These are phyloP conservation scores for Papilio machaon DNA, from an alignment of 1,140 invertebrate genomes.

Conservation along the genomic window DNA sequence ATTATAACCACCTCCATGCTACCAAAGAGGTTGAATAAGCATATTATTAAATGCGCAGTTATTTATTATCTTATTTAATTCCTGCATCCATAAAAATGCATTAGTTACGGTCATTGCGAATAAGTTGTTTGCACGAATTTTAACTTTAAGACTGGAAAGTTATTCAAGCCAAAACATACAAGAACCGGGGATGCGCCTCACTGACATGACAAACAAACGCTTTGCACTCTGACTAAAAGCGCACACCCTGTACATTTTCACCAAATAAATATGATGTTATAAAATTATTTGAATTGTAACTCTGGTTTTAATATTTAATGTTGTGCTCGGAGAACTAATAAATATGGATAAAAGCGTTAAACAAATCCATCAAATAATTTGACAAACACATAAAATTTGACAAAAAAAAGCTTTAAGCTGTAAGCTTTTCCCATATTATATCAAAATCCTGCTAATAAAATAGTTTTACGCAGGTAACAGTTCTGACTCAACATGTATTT, in stretches of 20 bases:
- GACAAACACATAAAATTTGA: not conserved
- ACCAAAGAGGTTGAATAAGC: not conserved
- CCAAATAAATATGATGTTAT: not conserved
- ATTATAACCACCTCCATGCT: not conserved
- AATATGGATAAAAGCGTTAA: too few species aligned
- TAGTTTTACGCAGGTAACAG: not conserved
- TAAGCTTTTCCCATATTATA: too few species aligned
- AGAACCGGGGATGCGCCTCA: constrained; percentile 30
- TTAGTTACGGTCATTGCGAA: not conserved
- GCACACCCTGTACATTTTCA: not conserved
- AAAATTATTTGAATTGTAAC: too few species aligned
- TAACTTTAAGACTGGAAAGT: constrained; percentile 7
- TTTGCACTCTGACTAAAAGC: constrained; percentile 3
- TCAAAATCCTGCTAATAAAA: too few species aligned
- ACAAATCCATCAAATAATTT: too few species aligned
- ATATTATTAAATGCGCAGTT: not conserved
- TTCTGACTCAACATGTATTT: not conserved
- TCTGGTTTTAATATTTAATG: too few species aligned
- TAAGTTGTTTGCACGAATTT: constrained; percentile 2
- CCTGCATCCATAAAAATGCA: not conserved
- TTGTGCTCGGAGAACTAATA: too few species aligned
- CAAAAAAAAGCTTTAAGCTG: too few species aligned
- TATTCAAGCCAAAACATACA: constrained; percentile 27
- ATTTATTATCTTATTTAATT: not conserved
- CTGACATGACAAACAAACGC: constrained; percentile 26